A percentile compares a stretch with the other conserved stretches of the same genome.
phyloP scores from a whole-genome alignment of 2,888 invertebrate species.

The Himalopsyche kuldschensis region DNA sequence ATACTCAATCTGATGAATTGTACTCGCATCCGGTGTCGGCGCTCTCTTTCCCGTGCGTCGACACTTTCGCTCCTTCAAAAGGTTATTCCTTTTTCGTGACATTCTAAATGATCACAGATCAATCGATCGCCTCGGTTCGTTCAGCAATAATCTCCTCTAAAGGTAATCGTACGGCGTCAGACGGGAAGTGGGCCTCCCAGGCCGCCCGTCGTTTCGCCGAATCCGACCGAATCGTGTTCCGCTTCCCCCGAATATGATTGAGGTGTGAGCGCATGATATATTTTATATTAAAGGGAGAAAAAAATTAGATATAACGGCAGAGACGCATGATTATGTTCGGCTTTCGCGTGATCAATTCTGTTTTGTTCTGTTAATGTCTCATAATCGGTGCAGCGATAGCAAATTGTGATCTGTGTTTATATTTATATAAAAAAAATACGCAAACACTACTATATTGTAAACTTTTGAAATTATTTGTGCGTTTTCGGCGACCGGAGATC shows the following conservation, averaged over 20 bases:
- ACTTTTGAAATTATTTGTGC: neutral
- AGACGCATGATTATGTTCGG: conserved; percentile 18
- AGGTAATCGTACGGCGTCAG: neutral
- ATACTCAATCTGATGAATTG: neutral
- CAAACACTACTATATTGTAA: conserved; percentile 20
- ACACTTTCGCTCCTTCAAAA: neutral
- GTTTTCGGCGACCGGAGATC: neutral
- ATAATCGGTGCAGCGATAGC: conserved; percentile 32
- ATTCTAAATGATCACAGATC: no score
- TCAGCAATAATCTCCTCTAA: neutral
- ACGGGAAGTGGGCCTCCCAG: neutral
- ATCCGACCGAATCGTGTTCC: conserved; percentile 20
- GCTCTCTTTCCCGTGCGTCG: neutral
- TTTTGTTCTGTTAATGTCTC: conserved; percentile 19
- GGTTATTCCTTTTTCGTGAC: no score
- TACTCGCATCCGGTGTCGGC: neutral
- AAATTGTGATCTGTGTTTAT: conserved; percentile 37
- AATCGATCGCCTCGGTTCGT: neutral
- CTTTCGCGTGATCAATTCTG: conserved; percentile 9
- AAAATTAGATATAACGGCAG: conserved; percentile 1
- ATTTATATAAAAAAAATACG: conserved; percentile 15
- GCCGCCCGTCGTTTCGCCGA: neutral
- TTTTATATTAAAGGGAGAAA: neutral
- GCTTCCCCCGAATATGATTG: conserved; percentile 36
- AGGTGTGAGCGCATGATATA: neutral